Base-by-base conservation (phyloP, 2,888 invertebrate genomes). In the Aproaerema taeniolella region DNA sequence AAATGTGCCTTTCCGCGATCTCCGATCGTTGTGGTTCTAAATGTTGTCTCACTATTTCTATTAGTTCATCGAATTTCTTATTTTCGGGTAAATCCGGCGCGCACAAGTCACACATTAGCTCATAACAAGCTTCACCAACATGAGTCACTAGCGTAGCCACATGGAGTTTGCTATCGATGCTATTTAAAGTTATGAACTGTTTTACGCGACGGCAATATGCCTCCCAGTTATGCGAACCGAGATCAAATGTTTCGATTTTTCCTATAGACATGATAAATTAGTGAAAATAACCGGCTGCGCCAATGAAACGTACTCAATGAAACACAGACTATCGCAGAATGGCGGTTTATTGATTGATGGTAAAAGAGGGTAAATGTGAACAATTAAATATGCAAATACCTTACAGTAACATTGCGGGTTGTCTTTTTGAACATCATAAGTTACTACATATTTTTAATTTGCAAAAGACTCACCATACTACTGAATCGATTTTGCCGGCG, bases 1-100 rank as follows among this genome's bases (percentile, higher is more conserved):
- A 52, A n/a, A 47, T n/a, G 31, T 52, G 52, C 7, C 52, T 17
- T 30, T 50, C 50, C 1, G 50, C 54, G 9, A 52, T 52, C 29
- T 50, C 52, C 1, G 50, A 54, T 6, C 47, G 29, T 25, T 48
- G 32, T n/a, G 50, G 53, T 34, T 54, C 46, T 15, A 52, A 24
- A 32, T 52, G 47, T 2, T 45, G 35, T 2, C 20, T 37, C 1
- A 50, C 49, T 1, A 47, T 6, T 4, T 41, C 11, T 2, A 41
- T 34, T 2, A 50, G 15, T 9, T 41, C 17, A 0, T 41, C 38
- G 12, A 40, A 47, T 8, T 38, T 29, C 38, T 46, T 42, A 5
- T 28, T 24, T 26, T 45, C 38, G 10, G 44, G 42, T 9, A 17
- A 6, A 7, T 4, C 28, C 2, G 46, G 43, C 2, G 44, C 32